Conservation (phyloP, 1,140 invertebrate genomes). For the Hyles vespertilio region DNA sequence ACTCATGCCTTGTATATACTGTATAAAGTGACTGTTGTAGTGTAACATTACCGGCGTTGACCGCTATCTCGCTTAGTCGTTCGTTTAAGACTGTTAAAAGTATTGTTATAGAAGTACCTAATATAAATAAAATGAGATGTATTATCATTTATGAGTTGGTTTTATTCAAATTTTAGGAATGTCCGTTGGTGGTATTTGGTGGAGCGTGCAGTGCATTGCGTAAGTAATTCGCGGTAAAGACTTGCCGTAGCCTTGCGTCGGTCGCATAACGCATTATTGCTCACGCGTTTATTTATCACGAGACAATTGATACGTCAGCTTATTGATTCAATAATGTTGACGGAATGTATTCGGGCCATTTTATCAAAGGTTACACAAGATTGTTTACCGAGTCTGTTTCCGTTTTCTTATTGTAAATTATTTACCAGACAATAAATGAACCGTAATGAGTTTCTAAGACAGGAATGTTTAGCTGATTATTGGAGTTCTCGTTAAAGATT, state of each 20-base stretch:
- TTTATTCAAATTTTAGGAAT: slow-evolving; percentile 15
- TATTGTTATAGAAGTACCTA: slow-evolving; percentile 72
- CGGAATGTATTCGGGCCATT: neutral
- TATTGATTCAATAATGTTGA: slow-evolving; percentile 14
- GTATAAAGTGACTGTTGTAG: slow-evolving; percentile 39
- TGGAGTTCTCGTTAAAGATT: too few species aligned
- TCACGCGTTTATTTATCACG: slow-evolving; percentile 13
- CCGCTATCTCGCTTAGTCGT: slow-evolving; percentile 65
- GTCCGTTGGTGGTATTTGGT: slow-evolving; percentile 1
- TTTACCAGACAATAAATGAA: too few species aligned
- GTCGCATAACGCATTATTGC: slow-evolving; percentile 6
- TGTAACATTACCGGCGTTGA: slow-evolving; percentile 39
- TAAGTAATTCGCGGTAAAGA: slow-evolving; percentile 13
- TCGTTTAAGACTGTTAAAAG: slow-evolving; percentile 73
- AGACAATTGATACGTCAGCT: slow-evolving; percentile 15
- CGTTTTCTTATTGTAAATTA: too few species aligned
- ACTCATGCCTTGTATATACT: slow-evolving; percentile 50
- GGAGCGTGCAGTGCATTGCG: slow-evolving; percentile 1
- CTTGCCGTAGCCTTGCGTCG: slow-evolving; percentile 12
- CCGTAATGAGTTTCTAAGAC: too few species aligned
- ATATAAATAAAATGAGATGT: slow-evolving; percentile 65
- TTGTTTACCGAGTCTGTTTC: too few species aligned
- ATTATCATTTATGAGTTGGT: slow-evolving; percentile 41
- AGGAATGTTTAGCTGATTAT: too few species aligned
- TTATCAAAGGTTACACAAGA: too few species aligned